phyloP scores from a whole-genome alignment of 2,888 invertebrate genomes.

The Amphipyra berbera region DNA sequence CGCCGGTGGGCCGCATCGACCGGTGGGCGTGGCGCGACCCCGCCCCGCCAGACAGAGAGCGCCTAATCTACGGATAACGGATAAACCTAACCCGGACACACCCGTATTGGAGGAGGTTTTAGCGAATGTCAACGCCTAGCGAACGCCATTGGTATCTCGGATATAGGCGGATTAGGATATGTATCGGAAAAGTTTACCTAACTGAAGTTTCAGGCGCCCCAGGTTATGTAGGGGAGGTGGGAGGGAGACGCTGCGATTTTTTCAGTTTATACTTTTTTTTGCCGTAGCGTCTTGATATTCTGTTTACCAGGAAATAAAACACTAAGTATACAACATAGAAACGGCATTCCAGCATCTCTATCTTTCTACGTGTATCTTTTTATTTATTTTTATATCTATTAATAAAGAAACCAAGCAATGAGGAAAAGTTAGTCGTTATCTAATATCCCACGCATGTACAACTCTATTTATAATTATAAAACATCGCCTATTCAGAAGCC shows the following conservation, averaged over 20 bases:
- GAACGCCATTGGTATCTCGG: slow-evolving; percentile 84
- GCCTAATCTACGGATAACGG: slow-evolving; percentile 89
- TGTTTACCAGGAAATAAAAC: neutral
- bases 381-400: slow-evolving; percentile 1
- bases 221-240: slow-evolving; percentile 38
- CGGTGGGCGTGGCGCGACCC: slow-evolving; percentile 87
- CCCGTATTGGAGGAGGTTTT: slow-evolving; percentile 85
- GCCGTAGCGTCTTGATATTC: neutral
- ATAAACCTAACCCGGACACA: slow-evolving; percentile 83
- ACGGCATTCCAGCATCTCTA: neutral
- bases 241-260: slow-evolving; percentile 23
- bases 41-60: slow-evolving; percentile 84
- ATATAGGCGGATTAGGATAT: slow-evolving; percentile 86
- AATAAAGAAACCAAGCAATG: slow-evolving; percentile 13
- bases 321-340: neutral
- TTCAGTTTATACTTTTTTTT: neutral
- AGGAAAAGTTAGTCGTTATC: neutral
- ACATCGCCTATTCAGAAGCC: slow-evolving; percentile 15
- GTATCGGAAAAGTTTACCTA: slow-evolving; percentile 63
- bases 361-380: neutral
- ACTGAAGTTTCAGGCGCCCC: slow-evolving; percentile 58
- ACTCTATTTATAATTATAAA: slow-evolving; percentile 37
- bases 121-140: slow-evolving; percentile 82
- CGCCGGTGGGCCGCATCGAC: slow-evolving; percentile 82
- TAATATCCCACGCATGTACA: slow-evolving; percentile 30